phyloP scores from a whole-genome alignment of 2,113 vertebrate genomes.

The Motacilla tschutschensis region DNA sequence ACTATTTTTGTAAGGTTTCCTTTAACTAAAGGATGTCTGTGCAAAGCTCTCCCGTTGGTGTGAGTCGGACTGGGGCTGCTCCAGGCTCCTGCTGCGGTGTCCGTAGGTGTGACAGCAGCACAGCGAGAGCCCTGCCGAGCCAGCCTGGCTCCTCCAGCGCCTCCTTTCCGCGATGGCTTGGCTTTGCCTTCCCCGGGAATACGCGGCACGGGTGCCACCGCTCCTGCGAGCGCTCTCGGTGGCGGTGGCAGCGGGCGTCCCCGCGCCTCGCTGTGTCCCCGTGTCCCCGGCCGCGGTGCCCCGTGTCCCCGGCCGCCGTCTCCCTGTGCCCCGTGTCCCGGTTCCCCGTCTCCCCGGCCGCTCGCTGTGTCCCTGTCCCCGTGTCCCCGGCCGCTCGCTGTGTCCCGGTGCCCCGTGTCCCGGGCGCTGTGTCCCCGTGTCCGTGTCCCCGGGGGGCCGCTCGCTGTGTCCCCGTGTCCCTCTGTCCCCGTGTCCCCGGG shows the following conservation, averaged over 20 bases:
- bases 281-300: not conserved
- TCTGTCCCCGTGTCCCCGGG: not conserved
- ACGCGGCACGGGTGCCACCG: not conserved
- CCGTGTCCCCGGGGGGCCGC: too few species aligned
- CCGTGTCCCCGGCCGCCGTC: not conserved
- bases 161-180: not conserved
- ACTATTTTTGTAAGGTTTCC: not conserved
- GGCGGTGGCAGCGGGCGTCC: not conserved
- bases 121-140: not conserved
- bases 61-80: not conserved
- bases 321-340: too few species aligned
- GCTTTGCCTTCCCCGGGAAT: not conserved
- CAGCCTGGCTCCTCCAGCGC: not conserved
- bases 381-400: too few species aligned
- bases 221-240: not conserved
- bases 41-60: not conserved
- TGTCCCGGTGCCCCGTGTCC: too few species aligned
- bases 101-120: not conserved
- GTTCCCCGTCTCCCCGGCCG: too few species aligned
- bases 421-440: too few species aligned
- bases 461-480: too few species aligned
- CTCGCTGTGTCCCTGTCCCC: too few species aligned
- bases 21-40: not conserved
- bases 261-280: too few species aligned
- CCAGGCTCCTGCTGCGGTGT: not conserved